A percentile compares a stretch with the other conserved stretches of the same genome.
phyloP scores from a whole-genome alignment of 2,797 vertebrate species.

The Cryptoblepharus egeriae region DNA sequence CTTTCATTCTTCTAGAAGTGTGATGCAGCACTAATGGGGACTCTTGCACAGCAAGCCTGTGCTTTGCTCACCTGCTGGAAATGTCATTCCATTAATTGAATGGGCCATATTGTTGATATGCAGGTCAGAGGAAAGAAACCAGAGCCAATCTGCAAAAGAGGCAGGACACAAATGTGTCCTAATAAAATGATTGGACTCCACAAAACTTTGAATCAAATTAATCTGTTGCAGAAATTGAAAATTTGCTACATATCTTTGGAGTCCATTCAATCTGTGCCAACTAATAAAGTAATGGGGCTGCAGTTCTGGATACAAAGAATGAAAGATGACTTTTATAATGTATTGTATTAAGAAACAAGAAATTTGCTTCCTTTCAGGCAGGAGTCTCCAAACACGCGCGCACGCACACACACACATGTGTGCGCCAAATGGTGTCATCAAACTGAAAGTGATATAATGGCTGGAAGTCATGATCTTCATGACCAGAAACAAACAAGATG shows the following conservation, averaged over 20 bases:
- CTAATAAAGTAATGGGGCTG: background rate
- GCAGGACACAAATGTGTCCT: background rate
- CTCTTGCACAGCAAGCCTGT: slow-evolving; percentile 24
- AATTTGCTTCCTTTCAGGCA: background rate
- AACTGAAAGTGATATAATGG: too few relatives aligned
- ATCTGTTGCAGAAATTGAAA: background rate
- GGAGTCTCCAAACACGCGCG: too few relatives aligned
- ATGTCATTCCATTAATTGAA: slow-evolving; percentile 29
- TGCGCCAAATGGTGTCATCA: too few relatives aligned
- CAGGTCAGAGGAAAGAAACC: background rate
- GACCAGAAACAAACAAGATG: background rate
- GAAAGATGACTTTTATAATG: background rate
- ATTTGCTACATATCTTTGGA: background rate
- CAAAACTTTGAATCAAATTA: background rate
- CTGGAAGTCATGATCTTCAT: background rate
- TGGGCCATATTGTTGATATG: background rate
- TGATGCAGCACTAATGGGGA: slow-evolving; percentile 18
- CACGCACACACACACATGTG: too few relatives aligned
- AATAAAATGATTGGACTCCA: background rate
- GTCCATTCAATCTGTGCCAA: background rate
- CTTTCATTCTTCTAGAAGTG: slow-evolving; percentile 28
- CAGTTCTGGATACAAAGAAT: background rate
- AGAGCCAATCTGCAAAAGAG: background rate
- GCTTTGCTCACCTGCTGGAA: slow-evolving; percentile 6
- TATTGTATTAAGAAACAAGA: background rate